A percentile compares a stretch with the other conserved stretches of the same genome.
Conservation (phyloP, 2,113 vertebrate species). For the Malurus melanocephalus region DNA sequence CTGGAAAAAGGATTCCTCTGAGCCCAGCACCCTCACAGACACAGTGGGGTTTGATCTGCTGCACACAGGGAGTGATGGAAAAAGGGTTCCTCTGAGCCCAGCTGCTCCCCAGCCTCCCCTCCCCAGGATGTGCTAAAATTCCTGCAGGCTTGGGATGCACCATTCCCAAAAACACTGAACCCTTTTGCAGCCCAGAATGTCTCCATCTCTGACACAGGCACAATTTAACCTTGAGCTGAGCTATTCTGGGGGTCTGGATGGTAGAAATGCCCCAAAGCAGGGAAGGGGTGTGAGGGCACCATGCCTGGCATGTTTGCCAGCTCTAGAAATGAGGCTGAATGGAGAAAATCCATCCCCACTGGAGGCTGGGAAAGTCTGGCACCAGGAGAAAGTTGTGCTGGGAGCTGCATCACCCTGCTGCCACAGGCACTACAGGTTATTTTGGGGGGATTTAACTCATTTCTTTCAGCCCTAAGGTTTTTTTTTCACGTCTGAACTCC, state of each 20-base stretch:
- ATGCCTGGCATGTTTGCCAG: background rate
- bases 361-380: background rate
- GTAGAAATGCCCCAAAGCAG: background rate
- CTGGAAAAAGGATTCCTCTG: too few species aligned
- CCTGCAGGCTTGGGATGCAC: background rate
- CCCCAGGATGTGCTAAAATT: background rate
- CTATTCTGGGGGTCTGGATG: background rate
- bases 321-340: background rate
- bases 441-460: background rate
- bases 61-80: background rate
- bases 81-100: background rate
- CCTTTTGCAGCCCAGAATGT: background rate
- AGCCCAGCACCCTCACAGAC: background rate
- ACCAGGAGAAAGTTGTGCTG: background rate
- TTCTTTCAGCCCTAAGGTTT: background rate
- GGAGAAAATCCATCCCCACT: background rate
- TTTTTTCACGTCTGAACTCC: background rate
- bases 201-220: rapidly evolving
- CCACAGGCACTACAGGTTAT: background rate
- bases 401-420: rapidly evolving
- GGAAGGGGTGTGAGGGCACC: background rate
- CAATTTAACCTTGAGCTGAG: background rate
- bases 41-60: rapidly evolving
- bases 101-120: background rate
- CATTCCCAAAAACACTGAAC: background rate